Percentiles rank a stretch among this genome's conserved stretches.
Evolutionary conservation across 1,140 invertebrate species (phyloP).

Genomic region (Wasmannia auropunctata): DNA sequence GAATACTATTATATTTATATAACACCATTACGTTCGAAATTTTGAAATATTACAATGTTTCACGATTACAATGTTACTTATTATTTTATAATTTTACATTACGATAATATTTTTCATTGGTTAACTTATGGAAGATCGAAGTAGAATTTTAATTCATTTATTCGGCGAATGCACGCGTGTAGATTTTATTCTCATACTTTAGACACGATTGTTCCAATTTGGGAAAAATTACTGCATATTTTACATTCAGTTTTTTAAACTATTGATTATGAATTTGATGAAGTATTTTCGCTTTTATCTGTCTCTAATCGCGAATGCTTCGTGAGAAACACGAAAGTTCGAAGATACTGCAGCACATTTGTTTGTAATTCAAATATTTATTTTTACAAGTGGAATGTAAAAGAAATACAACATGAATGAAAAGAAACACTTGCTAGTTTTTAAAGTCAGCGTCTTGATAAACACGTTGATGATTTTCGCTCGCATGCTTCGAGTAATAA

Average conservation of each 20-base stretch:
- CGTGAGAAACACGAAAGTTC: neutral
- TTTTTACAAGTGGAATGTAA: neutral
- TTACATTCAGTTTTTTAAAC: neutral
- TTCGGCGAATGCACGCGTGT: neutral
- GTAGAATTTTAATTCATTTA: neutral
- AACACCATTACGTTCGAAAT: neutral
- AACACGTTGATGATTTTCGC: neutral
- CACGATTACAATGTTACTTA: neutral
- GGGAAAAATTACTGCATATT: neutral
- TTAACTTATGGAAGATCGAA: neutral
- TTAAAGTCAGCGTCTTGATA: neutral
- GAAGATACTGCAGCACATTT: neutral
- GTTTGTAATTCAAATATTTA: neutral
- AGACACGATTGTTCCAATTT: neutral
- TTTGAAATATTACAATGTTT: neutral
- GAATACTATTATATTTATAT: neutral
- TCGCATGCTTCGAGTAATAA: neutral
- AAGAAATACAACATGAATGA: neutral
- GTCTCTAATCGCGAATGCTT: neutral
- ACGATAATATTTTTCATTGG: neutral
- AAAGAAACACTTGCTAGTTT: neutral
- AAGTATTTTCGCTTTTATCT: neutral
- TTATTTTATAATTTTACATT: neutral
- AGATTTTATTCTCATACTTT: neutral
- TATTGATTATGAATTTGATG: neutral